A percentile compares a stretch with the other conserved stretches of the same genome.
These are phyloP conservation scores for Luffia ferchaultella DNA, from an alignment of 2,888 invertebrate species.

Conservation along the genomic window DNA sequence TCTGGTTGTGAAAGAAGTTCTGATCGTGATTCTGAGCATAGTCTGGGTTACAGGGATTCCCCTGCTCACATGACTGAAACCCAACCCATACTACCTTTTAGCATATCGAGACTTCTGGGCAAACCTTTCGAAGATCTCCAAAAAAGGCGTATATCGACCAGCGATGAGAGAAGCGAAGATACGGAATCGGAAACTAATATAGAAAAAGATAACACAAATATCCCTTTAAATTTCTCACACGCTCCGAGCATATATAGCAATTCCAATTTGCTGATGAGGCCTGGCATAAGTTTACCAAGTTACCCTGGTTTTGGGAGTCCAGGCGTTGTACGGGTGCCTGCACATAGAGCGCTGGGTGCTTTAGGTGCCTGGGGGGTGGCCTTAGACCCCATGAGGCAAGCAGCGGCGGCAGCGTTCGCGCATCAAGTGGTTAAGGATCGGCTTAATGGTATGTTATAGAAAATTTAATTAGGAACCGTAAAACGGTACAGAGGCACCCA, in stretches of 20 bases:
- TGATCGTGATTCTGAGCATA: constrained; percentile 62
- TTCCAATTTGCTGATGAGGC: constrained; percentile 45
- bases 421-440: constrained; percentile 85
- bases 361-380: constrained; percentile 67
- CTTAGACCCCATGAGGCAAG: constrained; percentile 70
- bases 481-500: too few relatives aligned
- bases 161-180: constrained; percentile 59
- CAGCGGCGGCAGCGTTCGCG: constrained; percentile 77
- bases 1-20: constrained; percentile 65
- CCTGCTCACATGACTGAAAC: constrained; percentile 59
- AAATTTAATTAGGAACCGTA: too few relatives aligned
- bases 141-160: constrained; percentile 53
- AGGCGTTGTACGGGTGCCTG: constrained; percentile 83
- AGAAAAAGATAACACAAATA: constrained; percentile 34
- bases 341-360: constrained; percentile 71
- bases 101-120: constrained; percentile 82
- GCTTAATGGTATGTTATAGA: constrained; percentile 73
- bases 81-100: constrained; percentile 73
- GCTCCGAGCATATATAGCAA: constrained; percentile 47
- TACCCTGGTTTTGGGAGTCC: constrained; percentile 71
- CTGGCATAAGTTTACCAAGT: constrained; percentile 54
- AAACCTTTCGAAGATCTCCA: constrained; percentile 74
- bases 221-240: constrained; percentile 50
- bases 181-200: constrained; percentile 59
- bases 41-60: constrained; percentile 54